phyloP scores from a whole-genome alignment of 2,113 vertebrate species.

The Psilopsiagon aymara region DNA sequence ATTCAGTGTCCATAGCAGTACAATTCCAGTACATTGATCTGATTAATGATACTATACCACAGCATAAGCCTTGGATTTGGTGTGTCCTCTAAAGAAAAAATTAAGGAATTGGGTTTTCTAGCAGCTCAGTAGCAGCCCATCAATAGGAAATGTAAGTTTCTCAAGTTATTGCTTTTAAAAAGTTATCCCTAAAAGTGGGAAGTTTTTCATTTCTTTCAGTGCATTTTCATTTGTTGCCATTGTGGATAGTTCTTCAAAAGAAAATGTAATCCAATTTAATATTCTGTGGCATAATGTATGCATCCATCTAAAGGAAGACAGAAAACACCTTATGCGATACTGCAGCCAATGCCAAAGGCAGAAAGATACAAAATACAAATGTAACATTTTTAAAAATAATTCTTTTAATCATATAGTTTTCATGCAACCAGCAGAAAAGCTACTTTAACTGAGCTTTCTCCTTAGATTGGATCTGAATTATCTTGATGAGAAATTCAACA shows the following conservation, averaged over 20 bases:
- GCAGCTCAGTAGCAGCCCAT: not conserved
- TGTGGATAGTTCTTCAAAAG: not conserved
- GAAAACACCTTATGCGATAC: not conserved
- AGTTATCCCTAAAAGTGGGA: not conserved
- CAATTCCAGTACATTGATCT: not conserved
- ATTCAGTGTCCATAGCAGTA: not conserved
- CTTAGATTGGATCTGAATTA: slow-evolving; percentile 1
- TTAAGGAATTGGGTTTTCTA: not conserved
- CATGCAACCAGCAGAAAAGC: not conserved
- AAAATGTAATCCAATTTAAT: slow-evolving; percentile 40
- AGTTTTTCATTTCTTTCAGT: not conserved
- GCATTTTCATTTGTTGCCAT: not conserved
- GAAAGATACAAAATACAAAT: slow-evolving; percentile 26
- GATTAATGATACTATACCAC: not conserved
- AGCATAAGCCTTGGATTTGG: not conserved
- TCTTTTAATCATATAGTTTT: not conserved
- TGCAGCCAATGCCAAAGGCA: slow-evolving; percentile 5
- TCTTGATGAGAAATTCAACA: slow-evolving; percentile 7
- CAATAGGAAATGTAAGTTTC: not conserved
- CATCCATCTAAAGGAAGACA: not conserved
- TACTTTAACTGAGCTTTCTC: not conserved
- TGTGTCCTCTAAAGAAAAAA: not conserved
- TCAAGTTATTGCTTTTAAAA: not conserved
- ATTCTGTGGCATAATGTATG: not conserved
- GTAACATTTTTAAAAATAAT: not conserved